These are phyloP conservation scores for Heliconius nattereri DNA, from an alignment of 1,140 invertebrate genomes.

Conservation along the genomic window DNA sequence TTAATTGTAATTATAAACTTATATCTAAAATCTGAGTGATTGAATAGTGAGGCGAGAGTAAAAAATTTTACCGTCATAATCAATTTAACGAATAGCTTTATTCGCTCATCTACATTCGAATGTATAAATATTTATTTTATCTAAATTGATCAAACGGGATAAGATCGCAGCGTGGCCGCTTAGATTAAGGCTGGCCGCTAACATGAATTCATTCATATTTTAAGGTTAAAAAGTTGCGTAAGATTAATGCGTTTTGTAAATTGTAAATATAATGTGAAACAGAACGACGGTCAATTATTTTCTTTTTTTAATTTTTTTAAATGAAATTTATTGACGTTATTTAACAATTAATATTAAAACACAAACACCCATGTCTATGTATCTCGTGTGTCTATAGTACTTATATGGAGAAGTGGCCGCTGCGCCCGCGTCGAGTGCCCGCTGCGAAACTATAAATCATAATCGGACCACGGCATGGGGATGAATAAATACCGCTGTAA, in stretches of 20 bases:
- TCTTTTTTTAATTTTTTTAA: not conserved
- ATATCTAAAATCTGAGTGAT: constrained; percentile 42
- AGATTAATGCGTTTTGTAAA: not conserved
- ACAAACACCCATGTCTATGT: not conserved
- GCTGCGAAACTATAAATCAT: constrained; percentile 80
- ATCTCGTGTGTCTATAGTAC: constrained; percentile 26
- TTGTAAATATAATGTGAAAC: not conserved
- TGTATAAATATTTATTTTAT: constrained; percentile 81
- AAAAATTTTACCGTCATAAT: constrained; percentile 70
- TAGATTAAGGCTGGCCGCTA: constrained; percentile 54
- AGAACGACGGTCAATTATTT: not conserved
- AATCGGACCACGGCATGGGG: constrained; percentile 49
- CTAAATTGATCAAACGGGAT: constrained; percentile 79
- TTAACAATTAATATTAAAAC: not conserved
- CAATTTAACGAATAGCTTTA: constrained; percentile 77
- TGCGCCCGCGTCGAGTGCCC: constrained; percentile 66
- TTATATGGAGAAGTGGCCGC: constrained; percentile 72
- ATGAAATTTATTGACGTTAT: not conserved
- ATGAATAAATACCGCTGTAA: constrained; percentile 78
- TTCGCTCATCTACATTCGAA: constrained; percentile 72
- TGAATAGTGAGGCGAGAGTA: constrained; percentile 42
- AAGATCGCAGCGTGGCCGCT: constrained; percentile 69
- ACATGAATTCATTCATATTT: constrained; percentile 20
- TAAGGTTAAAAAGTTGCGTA: not conserved
- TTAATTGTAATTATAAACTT: constrained; percentile 39